phyloP scores from a whole-genome alignment of 2,888 invertebrate genomes.

The Drosophila sordidula region DNA sequence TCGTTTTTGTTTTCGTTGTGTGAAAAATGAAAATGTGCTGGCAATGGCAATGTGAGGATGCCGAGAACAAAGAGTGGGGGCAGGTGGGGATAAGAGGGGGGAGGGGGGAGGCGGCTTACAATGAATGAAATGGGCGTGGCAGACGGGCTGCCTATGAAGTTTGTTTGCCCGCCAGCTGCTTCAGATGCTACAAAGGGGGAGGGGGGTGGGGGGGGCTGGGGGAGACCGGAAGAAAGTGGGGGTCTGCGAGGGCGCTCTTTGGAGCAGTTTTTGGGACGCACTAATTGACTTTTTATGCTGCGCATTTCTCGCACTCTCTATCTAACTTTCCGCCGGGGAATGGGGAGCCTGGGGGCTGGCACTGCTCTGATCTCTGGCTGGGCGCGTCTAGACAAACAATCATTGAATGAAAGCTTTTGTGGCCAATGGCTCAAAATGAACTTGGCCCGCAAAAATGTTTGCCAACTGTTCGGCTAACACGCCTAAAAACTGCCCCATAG shows the following conservation, averaged over 20 bases:
- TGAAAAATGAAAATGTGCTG: constrained; percentile 54
- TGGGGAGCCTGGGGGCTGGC: too few relatives aligned
- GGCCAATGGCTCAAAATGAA: constrained; percentile 24
- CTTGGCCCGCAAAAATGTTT: constrained; percentile 26
- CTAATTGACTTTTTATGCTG: constrained; percentile 63
- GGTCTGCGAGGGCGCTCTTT: constrained; percentile 8
- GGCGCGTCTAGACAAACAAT: constrained; percentile 45
- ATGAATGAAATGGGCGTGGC: constrained; percentile 56
- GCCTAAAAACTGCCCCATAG: constrained; percentile 3
- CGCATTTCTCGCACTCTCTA: constrained; percentile 5
- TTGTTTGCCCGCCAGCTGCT: constrained; percentile 52
- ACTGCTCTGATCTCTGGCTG: constrained; percentile 17
- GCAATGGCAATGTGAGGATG: constrained; percentile 6
- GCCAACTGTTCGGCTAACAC: constrained; percentile 12
- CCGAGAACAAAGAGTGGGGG: neutral
- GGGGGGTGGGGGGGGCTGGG: neutral
- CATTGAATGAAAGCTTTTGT: constrained; percentile 24
- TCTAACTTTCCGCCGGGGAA: neutral
- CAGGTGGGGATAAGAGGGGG: too few relatives aligned
- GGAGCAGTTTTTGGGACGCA: constrained; percentile 24
- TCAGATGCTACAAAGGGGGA: neutral
- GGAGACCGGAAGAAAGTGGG: neutral
- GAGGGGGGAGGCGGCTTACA: constrained; percentile 1
- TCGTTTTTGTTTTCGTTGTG: constrained; percentile 43
- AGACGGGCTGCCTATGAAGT: constrained; percentile 40